phyloP scores from a whole-genome alignment of 2,113 vertebrate genomes.

The Lepus americanus region DNA sequence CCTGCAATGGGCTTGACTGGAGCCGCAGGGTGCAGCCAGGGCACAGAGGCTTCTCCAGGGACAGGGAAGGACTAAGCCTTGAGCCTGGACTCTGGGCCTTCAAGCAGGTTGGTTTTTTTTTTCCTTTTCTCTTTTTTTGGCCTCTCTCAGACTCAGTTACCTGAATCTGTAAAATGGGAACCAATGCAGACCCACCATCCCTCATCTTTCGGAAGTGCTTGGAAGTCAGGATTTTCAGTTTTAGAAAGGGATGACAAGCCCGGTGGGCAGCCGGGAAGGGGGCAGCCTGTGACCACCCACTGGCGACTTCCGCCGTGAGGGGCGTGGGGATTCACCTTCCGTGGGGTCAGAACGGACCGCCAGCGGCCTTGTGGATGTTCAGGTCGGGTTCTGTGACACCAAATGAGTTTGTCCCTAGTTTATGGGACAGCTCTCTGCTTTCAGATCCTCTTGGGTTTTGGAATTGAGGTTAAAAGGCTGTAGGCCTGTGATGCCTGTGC shows the following conservation, averaged over 20 bases:
- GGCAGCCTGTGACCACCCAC: not conserved
- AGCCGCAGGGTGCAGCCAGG: not conserved
- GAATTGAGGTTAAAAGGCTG: not conserved
- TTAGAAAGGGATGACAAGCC: not conserved
- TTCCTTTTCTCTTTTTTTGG: not conserved
- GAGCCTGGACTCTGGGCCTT: not conserved
- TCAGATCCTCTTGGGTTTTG: not conserved
- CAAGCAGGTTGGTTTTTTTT: not conserved
- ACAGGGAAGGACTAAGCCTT: not conserved
- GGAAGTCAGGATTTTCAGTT: not conserved
- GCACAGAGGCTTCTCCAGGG: not conserved
- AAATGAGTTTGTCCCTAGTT: not conserved
- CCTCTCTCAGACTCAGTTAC: not conserved
- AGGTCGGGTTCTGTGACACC: not conserved
- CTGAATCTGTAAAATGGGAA: constrained; percentile 28
- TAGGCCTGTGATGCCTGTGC: not conserved
- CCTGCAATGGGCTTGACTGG: not conserved
- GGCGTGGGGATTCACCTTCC: not conserved
- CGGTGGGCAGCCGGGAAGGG: not conserved
- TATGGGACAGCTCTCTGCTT: not conserved
- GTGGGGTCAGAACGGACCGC: not conserved
- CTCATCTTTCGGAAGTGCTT: not conserved
- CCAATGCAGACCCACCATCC: not conserved
- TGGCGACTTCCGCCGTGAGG: not conserved
- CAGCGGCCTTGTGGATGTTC: not conserved